Conservation (phyloP, 2,888 invertebrate genomes). For the Callyntrura guangdongensis region DNA sequence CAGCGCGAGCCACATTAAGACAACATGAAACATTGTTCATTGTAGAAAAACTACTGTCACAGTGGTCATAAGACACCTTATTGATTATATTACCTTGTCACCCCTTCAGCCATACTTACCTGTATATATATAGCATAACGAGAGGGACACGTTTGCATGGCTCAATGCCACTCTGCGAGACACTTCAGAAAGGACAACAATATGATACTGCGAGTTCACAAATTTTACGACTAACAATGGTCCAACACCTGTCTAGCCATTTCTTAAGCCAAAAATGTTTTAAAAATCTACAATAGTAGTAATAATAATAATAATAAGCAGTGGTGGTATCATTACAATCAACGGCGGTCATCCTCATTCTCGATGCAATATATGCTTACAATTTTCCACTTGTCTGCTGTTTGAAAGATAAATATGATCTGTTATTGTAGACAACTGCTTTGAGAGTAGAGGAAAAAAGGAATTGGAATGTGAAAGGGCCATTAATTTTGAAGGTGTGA, state of each 20-base stretch:
- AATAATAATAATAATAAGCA: slow-evolving; percentile 8
- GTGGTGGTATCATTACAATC: slow-evolving; percentile 35
- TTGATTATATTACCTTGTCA: slow-evolving; percentile 40
- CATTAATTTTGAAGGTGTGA: slow-evolving; percentile 83
- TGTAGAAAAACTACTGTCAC: slow-evolving; percentile 7
- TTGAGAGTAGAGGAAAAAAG: not conserved
- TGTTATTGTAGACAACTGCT: slow-evolving; percentile 1
- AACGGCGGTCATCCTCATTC: slow-evolving; percentile 44
- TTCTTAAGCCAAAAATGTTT: slow-evolving; percentile 62
- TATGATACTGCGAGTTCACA: slow-evolving; percentile 34
- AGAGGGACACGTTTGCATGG: slow-evolving; percentile 7
- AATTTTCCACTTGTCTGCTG: not conserved
- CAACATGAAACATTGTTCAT: slow-evolving; percentile 15
- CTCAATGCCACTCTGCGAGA: slow-evolving; percentile 30
- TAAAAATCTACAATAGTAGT: slow-evolving; percentile 40
- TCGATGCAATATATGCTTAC: not conserved
- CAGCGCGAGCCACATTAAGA: not conserved
- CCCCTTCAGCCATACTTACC: not conserved
- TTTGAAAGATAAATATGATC: slow-evolving; percentile 17
- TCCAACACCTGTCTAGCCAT: slow-evolving; percentile 76
- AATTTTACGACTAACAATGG: slow-evolving; percentile 51
- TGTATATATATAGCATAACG: slow-evolving; percentile 9
- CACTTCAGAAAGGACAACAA: slow-evolving; percentile 50
- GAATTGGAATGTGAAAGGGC: slow-evolving; percentile 81
- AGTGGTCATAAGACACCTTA: slow-evolving; percentile 18